A percentile compares a stretch with the other conserved stretches of the same genome.
Evolutionary conservation across 1,140 invertebrate genomes (phyloP).

Genomic region (Phenacoccus solenopsis): DNA sequence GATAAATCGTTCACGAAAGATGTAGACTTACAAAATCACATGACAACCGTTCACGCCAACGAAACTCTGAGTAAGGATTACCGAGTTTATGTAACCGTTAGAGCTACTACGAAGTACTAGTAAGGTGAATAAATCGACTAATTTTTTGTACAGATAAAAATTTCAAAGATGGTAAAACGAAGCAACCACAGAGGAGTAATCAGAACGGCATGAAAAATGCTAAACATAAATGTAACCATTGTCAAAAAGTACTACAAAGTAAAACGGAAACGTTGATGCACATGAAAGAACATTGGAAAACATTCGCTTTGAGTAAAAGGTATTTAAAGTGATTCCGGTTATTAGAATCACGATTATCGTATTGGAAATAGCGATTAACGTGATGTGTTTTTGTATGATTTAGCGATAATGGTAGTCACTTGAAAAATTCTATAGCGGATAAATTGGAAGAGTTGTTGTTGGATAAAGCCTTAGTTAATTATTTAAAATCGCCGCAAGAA

Average conservation of each 20-base stretch:
- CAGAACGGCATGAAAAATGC: not conserved
- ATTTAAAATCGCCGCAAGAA: constrained; percentile 2
- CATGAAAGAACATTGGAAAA: not conserved
- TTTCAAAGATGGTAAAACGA: not conserved
- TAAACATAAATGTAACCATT: not conserved
- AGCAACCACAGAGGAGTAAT: not conserved
- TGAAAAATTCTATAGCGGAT: not conserved
- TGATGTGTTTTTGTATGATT: not conserved
- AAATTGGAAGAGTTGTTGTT: not conserved
- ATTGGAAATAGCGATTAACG: not conserved
- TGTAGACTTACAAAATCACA: not conserved
- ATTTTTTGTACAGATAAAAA: not conserved
- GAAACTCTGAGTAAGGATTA: not conserved
- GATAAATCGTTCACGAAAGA: not conserved
- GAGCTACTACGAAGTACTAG: no score
- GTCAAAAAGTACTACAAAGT: not conserved
- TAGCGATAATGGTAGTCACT: not conserved
- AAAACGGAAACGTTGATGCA: not conserved
- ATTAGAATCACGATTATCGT: not conserved
- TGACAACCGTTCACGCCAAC: not conserved
- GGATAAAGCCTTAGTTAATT: not conserved
- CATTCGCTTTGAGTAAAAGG: not conserved
- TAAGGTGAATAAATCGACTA: no score
- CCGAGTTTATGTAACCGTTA: no score
- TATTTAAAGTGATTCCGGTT: not conserved